Percentiles rank a stretch among this genome's conserved stretches.
These are phyloP conservation scores for Drosophila willistoni DNA, from an alignment of 1,140 invertebrate genomes.

Conservation along the genomic window DNA sequence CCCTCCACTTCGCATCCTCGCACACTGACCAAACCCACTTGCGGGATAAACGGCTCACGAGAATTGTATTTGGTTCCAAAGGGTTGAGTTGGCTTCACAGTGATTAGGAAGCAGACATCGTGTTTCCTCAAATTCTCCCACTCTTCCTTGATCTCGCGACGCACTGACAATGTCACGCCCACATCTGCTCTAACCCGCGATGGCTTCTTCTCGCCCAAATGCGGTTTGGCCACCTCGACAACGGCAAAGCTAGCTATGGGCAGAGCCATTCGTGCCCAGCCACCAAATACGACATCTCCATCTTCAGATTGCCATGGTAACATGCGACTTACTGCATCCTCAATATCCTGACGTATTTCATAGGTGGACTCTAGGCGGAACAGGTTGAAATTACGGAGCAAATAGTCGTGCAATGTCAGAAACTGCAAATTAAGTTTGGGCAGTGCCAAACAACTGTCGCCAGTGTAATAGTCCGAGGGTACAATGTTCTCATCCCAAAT, in stretches of 20 bases:
- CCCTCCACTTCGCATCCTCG: slow-evolving; percentile 99
- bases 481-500: slow-evolving; percentile 99
- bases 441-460: slow-evolving; percentile 96
- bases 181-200: slow-evolving; percentile 97
- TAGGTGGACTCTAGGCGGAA: slow-evolving; percentile 99
- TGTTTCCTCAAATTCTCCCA: slow-evolving; percentile 99
- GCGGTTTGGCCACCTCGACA: slow-evolving; percentile 96
- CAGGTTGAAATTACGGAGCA: slow-evolving; percentile 98
- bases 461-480: slow-evolving; percentile 98
- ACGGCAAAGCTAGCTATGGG: slow-evolving; percentile 96
- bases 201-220: slow-evolving; percentile 96
- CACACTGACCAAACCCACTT: slow-evolving; percentile 95
- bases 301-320: slow-evolving; percentile 97
- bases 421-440: slow-evolving; percentile 99
- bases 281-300: slow-evolving; percentile 94
- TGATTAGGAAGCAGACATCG: slow-evolving; percentile 98
- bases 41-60: slow-evolving; percentile 92
- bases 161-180: slow-evolving; percentile 94
- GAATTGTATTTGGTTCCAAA: slow-evolving; percentile 93
- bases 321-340: slow-evolving; percentile 96
- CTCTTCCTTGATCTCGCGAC: slow-evolving; percentile 96
- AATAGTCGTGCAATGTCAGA: slow-evolving; percentile 98
- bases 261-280: slow-evolving; percentile 99
- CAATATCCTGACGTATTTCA: slow-evolving; percentile 99
- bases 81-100: slow-evolving; percentile 91